Conservation (phyloP, 2,113 vertebrate genomes). For the Eptesicus fuscus region DNA sequence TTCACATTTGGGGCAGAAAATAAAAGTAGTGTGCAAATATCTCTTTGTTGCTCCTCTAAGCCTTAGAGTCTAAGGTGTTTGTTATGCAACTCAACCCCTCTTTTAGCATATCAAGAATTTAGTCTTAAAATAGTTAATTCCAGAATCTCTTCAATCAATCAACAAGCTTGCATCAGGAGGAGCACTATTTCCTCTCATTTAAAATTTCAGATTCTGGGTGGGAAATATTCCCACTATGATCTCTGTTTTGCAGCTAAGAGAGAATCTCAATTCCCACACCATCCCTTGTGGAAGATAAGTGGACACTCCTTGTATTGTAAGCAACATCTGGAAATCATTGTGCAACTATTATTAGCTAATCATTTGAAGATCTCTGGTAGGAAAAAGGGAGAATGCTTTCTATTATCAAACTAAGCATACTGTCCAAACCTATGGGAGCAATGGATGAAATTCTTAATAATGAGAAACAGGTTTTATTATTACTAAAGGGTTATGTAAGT, state of each 20-base stretch:
- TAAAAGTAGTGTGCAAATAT: background rate
- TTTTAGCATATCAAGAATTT: background rate
- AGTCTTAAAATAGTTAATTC: background rate
- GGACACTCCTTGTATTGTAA: constrained; percentile 11
- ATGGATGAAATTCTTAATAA: constrained; percentile 58
- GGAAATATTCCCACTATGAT: constrained; percentile 37
- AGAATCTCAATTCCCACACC: constrained; percentile 39
- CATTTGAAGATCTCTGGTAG: constrained; percentile 68
- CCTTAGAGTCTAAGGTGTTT: background rate
- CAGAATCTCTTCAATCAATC: background rate
- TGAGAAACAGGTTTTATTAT: constrained; percentile 53
- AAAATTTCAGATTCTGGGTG: constrained; percentile 47
- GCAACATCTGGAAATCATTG: constrained; percentile 71
- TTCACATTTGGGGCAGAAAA: background rate
- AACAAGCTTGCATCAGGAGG: background rate
- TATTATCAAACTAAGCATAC: constrained; percentile 54
- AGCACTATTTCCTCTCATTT: background rate
- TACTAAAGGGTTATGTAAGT: background rate
- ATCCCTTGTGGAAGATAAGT: constrained; percentile 40
- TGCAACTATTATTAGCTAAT: constrained; percentile 63
- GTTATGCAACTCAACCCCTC: background rate
- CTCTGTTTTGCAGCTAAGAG: constrained; percentile 27
- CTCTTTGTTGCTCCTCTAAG: background rate
- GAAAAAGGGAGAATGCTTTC: constrained; percentile 48
- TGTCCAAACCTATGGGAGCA: constrained; percentile 53